Percentiles rank a stretch among this genome's conserved stretches.
Evolutionary conservation across 2,797 vertebrate genomes (phyloP).

Genomic region (Crossoptilon crossoptilon): DNA sequence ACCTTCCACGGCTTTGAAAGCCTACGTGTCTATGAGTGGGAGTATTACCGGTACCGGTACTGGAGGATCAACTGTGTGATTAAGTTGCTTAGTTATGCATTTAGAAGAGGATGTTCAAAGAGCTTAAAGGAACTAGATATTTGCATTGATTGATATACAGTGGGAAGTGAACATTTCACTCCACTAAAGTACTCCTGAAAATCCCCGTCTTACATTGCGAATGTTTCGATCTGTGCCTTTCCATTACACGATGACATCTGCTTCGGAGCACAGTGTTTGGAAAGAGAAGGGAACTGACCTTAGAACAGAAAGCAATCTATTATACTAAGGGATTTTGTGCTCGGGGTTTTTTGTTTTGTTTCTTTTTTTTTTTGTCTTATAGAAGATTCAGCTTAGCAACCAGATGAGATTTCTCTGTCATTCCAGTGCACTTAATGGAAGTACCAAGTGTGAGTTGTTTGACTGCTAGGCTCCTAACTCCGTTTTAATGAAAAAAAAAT

Average conservation of each 20-base stretch:
- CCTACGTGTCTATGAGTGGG: neutral
- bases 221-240: neutral
- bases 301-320: neutral
- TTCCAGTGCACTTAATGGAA: slow-evolving; percentile 31
- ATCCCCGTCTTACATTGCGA: neutral
- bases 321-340: neutral
- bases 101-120: neutral
- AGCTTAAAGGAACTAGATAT: neutral
- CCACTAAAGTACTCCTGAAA: neutral
- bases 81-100: neutral
- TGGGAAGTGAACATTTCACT: slow-evolving; percentile 21
- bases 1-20: neutral
- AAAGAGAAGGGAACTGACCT: neutral
- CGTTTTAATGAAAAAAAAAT: slow-evolving; percentile 7
- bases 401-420: slow-evolving; percentile 52
- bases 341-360: neutral
- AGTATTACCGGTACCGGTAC: neutral
- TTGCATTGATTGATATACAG: neutral
- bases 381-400: slow-evolving; percentile 1
- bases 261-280: neutral
- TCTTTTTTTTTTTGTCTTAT: neutral
- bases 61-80: slow-evolving; percentile 1
- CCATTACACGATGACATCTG: neutral
- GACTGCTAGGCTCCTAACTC: slow-evolving; percentile 23
- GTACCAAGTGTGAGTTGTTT: slow-evolving; percentile 6